phyloP scores from a whole-genome alignment of 2,113 vertebrate genomes.

The Pontoporia blainvillei region DNA sequence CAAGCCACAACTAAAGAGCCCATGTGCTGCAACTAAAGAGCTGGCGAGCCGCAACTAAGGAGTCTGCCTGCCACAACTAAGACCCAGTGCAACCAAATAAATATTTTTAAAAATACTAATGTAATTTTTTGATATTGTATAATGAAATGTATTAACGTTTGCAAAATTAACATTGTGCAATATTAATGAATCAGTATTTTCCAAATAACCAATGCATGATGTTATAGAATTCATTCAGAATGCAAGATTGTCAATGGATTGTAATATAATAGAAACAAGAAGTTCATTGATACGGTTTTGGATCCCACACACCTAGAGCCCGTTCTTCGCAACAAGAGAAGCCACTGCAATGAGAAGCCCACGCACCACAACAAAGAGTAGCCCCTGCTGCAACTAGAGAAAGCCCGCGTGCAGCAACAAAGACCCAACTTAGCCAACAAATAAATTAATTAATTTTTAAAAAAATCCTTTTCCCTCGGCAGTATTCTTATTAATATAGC shows the following conservation, averaged over 20 bases:
- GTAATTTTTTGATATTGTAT: neutral
- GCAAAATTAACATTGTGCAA: neutral
- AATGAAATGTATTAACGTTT: neutral
- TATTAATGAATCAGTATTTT: neutral
- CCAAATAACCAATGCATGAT: neutral
- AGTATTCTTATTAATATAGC: neutral
- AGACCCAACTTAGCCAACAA: no score
- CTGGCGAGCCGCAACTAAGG: fast-evolving
- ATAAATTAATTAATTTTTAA: no score
- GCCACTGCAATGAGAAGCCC: no score
- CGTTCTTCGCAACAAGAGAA: no score
- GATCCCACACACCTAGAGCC: neutral
- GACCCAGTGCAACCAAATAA: no score
- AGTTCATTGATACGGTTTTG: neutral
- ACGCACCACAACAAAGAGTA: no score
- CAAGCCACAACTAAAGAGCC: no score
- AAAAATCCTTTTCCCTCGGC: neutral
- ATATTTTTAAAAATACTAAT: neutral
- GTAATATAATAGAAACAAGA: neutral
- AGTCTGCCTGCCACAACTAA: fast-evolving
- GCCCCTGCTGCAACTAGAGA: no score
- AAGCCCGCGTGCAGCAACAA: no score
- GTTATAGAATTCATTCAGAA: neutral
- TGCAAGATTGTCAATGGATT: neutral
- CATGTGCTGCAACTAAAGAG: no score